Evolutionary conservation across 1,140 invertebrate genomes (phyloP).

Genomic region (Cecropterus lyciades): DNA sequence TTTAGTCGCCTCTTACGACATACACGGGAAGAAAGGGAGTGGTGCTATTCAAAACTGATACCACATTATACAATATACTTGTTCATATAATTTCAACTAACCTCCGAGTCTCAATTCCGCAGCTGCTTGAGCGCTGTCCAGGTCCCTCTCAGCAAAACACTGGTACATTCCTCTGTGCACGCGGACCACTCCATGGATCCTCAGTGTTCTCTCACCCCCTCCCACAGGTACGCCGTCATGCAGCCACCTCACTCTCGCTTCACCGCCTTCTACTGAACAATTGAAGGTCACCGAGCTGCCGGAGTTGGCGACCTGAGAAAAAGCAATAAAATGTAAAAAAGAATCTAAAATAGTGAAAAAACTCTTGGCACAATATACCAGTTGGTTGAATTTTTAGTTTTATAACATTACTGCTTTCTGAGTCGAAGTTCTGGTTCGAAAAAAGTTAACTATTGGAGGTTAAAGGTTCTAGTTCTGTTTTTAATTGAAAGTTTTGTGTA

Average conservation of each 20-base stretch:
- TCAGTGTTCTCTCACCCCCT: constrained; percentile 83
- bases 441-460: too few species aligned
- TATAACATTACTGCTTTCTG: too few species aligned
- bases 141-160: constrained; percentile 89
- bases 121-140: constrained; percentile 89
- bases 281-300: constrained; percentile 78
- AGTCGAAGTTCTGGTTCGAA: too few species aligned
- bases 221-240: constrained; percentile 89
- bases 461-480: too few species aligned
- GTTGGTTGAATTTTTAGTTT: too few species aligned
- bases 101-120: constrained; percentile 90
- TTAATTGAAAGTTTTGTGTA: too few species aligned
- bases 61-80: too few species aligned
- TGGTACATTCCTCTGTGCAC: constrained; percentile 94
- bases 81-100: constrained; percentile 69
- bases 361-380: too few species aligned
- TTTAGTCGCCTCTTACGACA: too few species aligned
- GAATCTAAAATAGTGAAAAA: too few species aligned
- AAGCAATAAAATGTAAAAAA: not conserved
- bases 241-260: constrained; percentile 90
- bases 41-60: too few species aligned
- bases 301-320: constrained; percentile 74
- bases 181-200: constrained; percentile 87
- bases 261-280: constrained; percentile 91
- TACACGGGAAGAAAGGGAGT: too few species aligned